Conservation (phyloP, 2,113 vertebrate species). For the Columba janthina region DNA sequence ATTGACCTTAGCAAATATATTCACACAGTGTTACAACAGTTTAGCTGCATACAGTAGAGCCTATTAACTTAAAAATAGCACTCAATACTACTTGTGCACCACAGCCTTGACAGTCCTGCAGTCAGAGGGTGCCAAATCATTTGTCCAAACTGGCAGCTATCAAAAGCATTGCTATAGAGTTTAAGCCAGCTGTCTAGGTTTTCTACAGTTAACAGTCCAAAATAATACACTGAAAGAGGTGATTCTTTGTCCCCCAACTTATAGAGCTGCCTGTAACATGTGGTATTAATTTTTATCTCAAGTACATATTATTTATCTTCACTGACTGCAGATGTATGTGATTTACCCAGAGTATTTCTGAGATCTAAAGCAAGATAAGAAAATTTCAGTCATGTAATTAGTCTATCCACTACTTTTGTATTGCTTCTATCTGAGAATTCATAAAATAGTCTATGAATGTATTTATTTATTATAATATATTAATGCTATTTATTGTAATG, state of each 20-base stretch:
- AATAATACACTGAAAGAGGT: background rate
- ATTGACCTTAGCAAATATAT: background rate
- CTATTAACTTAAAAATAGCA: background rate
- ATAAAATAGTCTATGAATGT: background rate
- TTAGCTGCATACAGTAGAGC: background rate
- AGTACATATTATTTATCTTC: background rate
- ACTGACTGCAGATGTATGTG: background rate
- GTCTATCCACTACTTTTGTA: background rate
- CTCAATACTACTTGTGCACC: background rate
- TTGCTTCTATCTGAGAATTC: background rate
- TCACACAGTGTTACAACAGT: background rate
- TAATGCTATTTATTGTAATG: background rate
- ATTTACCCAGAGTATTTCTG: background rate
- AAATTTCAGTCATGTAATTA: background rate
- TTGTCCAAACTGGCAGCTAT: background rate
- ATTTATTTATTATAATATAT: background rate
- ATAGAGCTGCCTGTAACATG: rapidly evolving
- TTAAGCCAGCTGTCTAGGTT: background rate
- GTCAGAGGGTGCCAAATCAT: background rate
- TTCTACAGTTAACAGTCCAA: background rate
- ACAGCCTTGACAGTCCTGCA: background rate
- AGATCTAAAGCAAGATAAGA: background rate
- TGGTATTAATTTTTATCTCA: background rate
- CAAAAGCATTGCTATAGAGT: background rate
- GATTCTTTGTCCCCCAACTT: background rate